These are phyloP conservation scores for Chalcis sispes DNA, from an alignment of 2,888 invertebrate species.

Conservation along the genomic window DNA sequence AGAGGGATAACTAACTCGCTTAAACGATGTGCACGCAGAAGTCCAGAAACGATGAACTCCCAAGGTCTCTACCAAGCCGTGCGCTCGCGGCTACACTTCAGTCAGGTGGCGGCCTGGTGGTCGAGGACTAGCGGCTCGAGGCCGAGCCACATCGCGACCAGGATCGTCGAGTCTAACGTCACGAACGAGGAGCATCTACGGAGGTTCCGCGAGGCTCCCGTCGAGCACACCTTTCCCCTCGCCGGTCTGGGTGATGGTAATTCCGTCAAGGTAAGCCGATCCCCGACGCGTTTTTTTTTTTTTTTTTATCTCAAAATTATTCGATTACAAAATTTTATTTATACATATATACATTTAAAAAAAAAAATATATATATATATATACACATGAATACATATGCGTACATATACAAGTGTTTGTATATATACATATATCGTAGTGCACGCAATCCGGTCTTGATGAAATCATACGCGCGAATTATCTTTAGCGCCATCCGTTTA, in stretches of 20 bases:
- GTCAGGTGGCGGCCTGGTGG: conserved; percentile 96
- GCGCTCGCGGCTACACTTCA: conserved; percentile 96
- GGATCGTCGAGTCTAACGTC: conserved; percentile 62
- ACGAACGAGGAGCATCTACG: conserved; percentile 71
- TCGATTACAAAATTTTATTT: too few relatives aligned
- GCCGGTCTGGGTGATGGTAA: conserved; percentile 82
- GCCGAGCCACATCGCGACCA: conserved; percentile 76
- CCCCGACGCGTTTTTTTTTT: too few relatives aligned
- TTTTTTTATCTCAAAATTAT: background rate
- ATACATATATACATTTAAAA: too few relatives aligned
- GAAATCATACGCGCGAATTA: too few relatives aligned
- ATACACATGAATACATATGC: too few relatives aligned
- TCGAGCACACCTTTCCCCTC: conserved; percentile 84
- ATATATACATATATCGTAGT: background rate
- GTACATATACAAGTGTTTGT: too few relatives aligned
- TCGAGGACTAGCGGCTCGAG: conserved; percentile 75
- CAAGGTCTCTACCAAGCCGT: conserved; percentile 94
- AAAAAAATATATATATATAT: too few relatives aligned
- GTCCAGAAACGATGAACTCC: conserved; percentile 73
- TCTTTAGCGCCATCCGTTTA: too few relatives aligned
- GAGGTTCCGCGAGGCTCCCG: conserved; percentile 76
- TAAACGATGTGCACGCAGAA: conserved; percentile 61
- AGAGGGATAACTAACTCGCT: background rate
- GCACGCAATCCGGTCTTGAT: conserved; percentile 20
- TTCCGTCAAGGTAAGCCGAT: conserved; percentile 79